Percentiles rank a stretch among this genome's conserved stretches.
Conservation (phyloP, 35 echinoderm and acorn worm genomes). For the Nesometra sesokonis region DNA sequence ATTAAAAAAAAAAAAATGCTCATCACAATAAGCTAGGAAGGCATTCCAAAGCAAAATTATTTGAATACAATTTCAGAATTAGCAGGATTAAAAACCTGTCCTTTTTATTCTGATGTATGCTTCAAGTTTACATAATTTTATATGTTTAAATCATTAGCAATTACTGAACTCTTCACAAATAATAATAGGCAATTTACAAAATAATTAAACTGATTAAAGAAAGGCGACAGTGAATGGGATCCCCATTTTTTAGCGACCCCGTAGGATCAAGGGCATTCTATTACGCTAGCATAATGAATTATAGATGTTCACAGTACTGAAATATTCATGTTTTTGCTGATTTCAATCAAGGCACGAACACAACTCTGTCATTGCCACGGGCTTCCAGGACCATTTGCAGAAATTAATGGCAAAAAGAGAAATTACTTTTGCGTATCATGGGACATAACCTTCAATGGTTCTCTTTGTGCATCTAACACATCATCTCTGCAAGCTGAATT, state of each 20-base stretch:
- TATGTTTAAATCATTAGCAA: no score
- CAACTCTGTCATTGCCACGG: neutral
- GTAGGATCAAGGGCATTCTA: neutral
- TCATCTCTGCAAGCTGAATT: neutral
- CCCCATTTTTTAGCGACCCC: neutral
- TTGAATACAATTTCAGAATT: no score
- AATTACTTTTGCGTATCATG: neutral
- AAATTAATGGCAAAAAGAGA: constrained; percentile 1
- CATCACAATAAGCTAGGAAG: no score
- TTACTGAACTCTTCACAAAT: no score
- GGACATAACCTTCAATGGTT: neutral
- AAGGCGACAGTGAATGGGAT: neutral
- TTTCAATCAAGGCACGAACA: neutral
- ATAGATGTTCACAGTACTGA: neutral
- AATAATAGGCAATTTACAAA: no score
- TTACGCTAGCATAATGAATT: neutral
- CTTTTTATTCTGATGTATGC: no score
- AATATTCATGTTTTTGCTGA: neutral
- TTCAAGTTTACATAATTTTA: no score
- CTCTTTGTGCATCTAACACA: neutral
- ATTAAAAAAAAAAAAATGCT: no score
- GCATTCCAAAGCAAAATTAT: no score
- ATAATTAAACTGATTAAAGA: no score
- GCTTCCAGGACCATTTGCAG: neutral
- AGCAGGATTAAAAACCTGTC: no score